Conservation (phyloP, 2,888 invertebrate genomes). For the Zaprionus obscuricornis region DNA sequence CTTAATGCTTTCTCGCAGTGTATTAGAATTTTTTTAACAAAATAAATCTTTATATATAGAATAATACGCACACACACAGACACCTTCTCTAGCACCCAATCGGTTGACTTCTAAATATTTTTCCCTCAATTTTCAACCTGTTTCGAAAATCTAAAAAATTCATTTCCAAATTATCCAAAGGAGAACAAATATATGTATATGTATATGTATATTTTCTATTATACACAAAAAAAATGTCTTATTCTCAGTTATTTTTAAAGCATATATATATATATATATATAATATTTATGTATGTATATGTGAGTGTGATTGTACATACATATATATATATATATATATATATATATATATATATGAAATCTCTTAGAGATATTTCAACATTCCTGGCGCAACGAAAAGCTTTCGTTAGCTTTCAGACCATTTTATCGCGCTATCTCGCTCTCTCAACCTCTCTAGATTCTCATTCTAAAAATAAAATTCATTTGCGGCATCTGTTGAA, state of each 20-base stretch:
- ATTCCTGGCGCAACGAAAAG: conserved; percentile 39
- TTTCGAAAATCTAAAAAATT: conserved; percentile 11
- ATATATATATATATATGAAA: conserved; percentile 4
- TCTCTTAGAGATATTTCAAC: conserved; percentile 17
- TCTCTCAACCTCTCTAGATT: background rate
- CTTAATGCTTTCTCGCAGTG: background rate
- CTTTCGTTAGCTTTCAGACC: conserved; percentile 4
- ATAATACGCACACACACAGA: background rate
- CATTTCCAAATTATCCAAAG: conserved; percentile 47
- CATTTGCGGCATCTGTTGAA: conserved; percentile 70
- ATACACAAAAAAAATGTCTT: conserved; percentile 33
- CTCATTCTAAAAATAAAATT: conserved; percentile 56
- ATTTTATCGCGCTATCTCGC: conserved; percentile 11
- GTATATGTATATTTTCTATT: conserved; percentile 25
- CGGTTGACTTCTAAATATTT: conserved; percentile 7
- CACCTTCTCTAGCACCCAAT: conserved; percentile 21
- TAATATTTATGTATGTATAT: conserved; percentile 1
- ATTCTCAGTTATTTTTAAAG: conserved; percentile 47
- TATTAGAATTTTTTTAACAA: background rate
- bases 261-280: conserved; percentile 17
- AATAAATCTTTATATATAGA: background rate
- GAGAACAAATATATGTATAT: conserved; percentile 17
- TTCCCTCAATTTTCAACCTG: conserved; percentile 32
- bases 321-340: no score
- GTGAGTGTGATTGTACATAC: no score